A percentile compares a stretch with the other conserved stretches of the same genome.
Evolutionary conservation across 2,113 vertebrate species (phyloP).

Genomic region (Apistogramma diplotaenia): DNA sequence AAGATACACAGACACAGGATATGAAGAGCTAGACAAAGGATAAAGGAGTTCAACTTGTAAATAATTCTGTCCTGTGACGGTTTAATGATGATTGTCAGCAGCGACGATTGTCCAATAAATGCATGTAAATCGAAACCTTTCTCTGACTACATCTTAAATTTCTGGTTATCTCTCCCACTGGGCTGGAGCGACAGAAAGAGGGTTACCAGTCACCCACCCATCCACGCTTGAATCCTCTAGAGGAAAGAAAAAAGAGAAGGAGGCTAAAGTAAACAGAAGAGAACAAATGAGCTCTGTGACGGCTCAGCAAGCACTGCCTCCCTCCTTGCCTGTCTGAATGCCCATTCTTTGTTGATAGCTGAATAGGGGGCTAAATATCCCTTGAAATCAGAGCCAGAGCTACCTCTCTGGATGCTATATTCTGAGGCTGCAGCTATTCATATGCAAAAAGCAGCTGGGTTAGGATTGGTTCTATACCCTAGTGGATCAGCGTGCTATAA

Average conservation of each 20-base stretch:
- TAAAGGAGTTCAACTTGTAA: slow-evolving; percentile 21
- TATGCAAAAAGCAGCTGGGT: slow-evolving; percentile 78
- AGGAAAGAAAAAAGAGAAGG: slow-evolving; percentile 68
- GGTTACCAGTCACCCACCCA: slow-evolving; percentile 64
- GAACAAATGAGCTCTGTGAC: slow-evolving; percentile 82
- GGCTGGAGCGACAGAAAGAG: slow-evolving; percentile 43
- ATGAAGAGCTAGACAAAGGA: neutral
- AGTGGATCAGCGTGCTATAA: slow-evolving; percentile 56
- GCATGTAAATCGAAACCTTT: slow-evolving; percentile 65
- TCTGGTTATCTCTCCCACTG: slow-evolving; percentile 62
- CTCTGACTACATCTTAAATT: slow-evolving; percentile 48
- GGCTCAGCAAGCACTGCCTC: slow-evolving; percentile 69
- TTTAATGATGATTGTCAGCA: slow-evolving; percentile 50
- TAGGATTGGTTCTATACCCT: slow-evolving; percentile 68
- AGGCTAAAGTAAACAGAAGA: slow-evolving; percentile 83
- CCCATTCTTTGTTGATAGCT: slow-evolving; percentile 78
- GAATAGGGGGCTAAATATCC: slow-evolving; percentile 83
- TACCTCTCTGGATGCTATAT: slow-evolving; percentile 70
- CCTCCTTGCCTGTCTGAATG: slow-evolving; percentile 67
- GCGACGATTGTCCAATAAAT: slow-evolving; percentile 63
- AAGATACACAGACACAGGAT: neutral
- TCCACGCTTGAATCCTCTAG: slow-evolving; percentile 73
- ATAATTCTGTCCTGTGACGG: slow-evolving; percentile 26
- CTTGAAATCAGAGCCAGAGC: slow-evolving; percentile 75
- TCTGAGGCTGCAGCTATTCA: slow-evolving; percentile 77